Evolutionary conservation across 2,888 invertebrate species (phyloP).

Genomic region (Tinea semifulvella): DNA sequence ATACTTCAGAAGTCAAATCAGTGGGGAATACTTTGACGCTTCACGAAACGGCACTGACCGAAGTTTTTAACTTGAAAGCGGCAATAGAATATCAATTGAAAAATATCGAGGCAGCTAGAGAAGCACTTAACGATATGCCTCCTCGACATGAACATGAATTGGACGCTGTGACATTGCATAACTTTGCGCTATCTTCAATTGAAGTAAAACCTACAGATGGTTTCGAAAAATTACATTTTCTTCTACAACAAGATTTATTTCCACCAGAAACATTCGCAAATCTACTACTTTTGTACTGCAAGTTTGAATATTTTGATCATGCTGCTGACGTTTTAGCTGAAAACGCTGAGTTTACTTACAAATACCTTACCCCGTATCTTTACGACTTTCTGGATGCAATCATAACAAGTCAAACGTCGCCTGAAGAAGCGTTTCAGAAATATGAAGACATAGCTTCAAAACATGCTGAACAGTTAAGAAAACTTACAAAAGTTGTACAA

Average conservation of each 20-base stretch:
- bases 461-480: conserved; percentile 88
- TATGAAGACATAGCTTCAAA: conserved; percentile 93
- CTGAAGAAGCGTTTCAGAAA: conserved; percentile 95
- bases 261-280: conserved; percentile 98
- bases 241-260: conserved; percentile 94
- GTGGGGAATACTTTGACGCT: conserved; percentile 95
- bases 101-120: conserved; percentile 82
- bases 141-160: conserved; percentile 96
- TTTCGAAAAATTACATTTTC: conserved; percentile 84
- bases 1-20: conserved; percentile 90
- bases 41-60: conserved; percentile 95
- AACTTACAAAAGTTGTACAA: conserved; percentile 93
- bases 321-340: conserved; percentile 98
- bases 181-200: conserved; percentile 91
- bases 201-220: conserved; percentile 90
- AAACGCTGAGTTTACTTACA: conserved; percentile 95
- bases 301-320: conserved; percentile 96
- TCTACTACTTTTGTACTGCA: conserved; percentile 92
- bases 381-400: conserved; percentile 96
- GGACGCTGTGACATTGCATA: conserved; percentile 97
- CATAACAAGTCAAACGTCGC: conserved; percentile 96
- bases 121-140: conserved; percentile 89
- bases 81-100: conserved; percentile 93
- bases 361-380: conserved; percentile 91
- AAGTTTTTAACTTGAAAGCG: conserved; percentile 98